phyloP scores from a whole-genome alignment of 2,888 invertebrate genomes.

The Trissolcus japonicus region DNA sequence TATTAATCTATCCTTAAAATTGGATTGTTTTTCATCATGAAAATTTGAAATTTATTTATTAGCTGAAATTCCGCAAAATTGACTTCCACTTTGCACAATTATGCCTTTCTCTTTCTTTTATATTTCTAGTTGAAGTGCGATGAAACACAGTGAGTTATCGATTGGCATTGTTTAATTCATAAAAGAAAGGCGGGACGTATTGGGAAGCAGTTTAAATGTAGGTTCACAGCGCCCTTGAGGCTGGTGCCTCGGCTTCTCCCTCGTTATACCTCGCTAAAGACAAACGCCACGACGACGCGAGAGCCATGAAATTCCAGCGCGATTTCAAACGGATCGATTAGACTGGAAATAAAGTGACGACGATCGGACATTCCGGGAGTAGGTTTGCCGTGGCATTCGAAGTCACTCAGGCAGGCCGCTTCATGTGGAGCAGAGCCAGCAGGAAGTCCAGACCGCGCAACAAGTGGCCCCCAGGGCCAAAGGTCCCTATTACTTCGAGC shows the following conservation, averaged over 20 bases:
- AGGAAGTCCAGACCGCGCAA: conserved; percentile 70
- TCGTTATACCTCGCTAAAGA: conserved; percentile 23
- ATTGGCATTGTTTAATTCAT: conserved; percentile 41
- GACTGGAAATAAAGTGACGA: conserved; percentile 67
- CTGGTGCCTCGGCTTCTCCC: conserved; percentile 37
- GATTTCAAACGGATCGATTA: conserved; percentile 62
- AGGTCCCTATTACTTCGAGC: conserved; percentile 63
- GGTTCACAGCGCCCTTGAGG: conserved; percentile 62
- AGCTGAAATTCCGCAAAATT: too few relatives aligned
- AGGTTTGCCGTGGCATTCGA: conserved; percentile 68
- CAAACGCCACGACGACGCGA: conserved; percentile 43
- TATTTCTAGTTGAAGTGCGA: too few relatives aligned
- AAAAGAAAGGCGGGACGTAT: conserved; percentile 42
- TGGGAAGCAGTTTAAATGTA: conserved; percentile 58
- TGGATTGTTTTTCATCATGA: too few relatives aligned
- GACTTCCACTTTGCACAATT: conserved; percentile 1
- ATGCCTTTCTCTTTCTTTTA: not conserved
- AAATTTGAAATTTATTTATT: too few relatives aligned
- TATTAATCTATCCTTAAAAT: too few relatives aligned
- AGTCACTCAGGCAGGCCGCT: conserved; percentile 67
- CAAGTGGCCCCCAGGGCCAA: conserved; percentile 72
- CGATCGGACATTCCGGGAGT: conserved; percentile 69
- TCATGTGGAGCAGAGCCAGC: conserved; percentile 68
- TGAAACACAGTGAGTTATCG: conserved; percentile 14
- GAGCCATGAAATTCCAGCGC: conserved; percentile 46